Conservation (phyloP, 2,888 invertebrate genomes). For the Ectemnius cavifrons region DNA sequence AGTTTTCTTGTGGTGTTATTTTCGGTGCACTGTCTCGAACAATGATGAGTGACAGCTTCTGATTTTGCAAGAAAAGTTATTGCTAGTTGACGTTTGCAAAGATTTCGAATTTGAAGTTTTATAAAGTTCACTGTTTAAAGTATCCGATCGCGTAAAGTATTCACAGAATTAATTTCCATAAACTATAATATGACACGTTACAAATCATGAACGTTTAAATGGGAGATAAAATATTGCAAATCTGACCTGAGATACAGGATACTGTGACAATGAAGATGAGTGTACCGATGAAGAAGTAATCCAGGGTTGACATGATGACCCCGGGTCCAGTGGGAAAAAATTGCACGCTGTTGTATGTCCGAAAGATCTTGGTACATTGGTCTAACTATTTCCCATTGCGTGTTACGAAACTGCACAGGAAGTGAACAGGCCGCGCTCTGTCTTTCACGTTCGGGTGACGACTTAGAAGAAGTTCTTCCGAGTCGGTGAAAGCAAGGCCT, state of each 20-base stretch:
- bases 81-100: neutral
- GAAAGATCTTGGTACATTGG: constrained; percentile 27
- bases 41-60: constrained; percentile 57
- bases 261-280: neutral
- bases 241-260: neutral
- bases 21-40: constrained; percentile 57
- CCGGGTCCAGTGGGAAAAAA: neutral
- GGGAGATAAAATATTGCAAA: too few species aligned
- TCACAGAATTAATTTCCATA: too few species aligned
- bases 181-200: too few species aligned
- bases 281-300: neutral
- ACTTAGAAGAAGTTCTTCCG: constrained; percentile 39
- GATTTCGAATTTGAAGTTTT: too few species aligned
- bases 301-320: constrained; percentile 4
- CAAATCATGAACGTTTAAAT: too few species aligned
- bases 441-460: constrained; percentile 46
- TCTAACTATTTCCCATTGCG: constrained; percentile 32
- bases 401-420: constrained; percentile 15
- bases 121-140: too few species aligned
- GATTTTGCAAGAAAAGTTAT: constrained; percentile 16
- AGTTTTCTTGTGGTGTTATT: constrained; percentile 46
- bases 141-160: too few species aligned
- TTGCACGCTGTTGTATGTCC: neutral
- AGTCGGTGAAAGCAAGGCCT: constrained; percentile 62
- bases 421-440: constrained; percentile 38